These are phyloP conservation scores for Chlamydotis undulata DNA, from an alignment of 2,113 vertebrate species.

Conservation along the genomic window DNA sequence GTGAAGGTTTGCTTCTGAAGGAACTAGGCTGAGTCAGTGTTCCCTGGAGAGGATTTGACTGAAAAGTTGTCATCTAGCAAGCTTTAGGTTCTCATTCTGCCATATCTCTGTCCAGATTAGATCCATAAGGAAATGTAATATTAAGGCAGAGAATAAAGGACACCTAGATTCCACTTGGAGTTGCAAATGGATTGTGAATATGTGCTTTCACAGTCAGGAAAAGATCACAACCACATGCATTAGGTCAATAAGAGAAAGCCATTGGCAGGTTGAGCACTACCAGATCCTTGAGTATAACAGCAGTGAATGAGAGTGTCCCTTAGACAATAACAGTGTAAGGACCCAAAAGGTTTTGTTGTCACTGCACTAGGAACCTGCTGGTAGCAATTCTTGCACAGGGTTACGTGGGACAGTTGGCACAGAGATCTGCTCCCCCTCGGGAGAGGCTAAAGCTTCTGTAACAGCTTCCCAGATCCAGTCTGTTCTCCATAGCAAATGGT, in stretches of 20 bases:
- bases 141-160: not conserved
- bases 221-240: fast-evolving
- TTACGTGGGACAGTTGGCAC: not conserved
- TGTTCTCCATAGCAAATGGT: not conserved
- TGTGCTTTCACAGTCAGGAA: not conserved
- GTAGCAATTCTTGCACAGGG: not conserved
- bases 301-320: not conserved
- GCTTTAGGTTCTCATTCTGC: not conserved
- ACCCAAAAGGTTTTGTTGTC: not conserved
- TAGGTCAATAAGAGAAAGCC: not conserved
- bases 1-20: not conserved
- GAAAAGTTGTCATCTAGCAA: not conserved
- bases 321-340: fast-evolving
- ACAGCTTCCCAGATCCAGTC: not conserved
- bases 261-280: not conserved
- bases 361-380: not conserved
- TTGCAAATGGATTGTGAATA: not conserved
- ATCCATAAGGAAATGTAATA: not conserved
- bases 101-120: not conserved
- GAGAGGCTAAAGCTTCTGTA: not conserved
- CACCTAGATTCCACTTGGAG: not conserved
- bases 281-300: not conserved
- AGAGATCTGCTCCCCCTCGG: not conserved
- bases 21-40: not conserved
- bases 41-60: not conserved